Base-by-base conservation (phyloP, 1,140 invertebrate genomes). In the Apis mellifera region DNA sequence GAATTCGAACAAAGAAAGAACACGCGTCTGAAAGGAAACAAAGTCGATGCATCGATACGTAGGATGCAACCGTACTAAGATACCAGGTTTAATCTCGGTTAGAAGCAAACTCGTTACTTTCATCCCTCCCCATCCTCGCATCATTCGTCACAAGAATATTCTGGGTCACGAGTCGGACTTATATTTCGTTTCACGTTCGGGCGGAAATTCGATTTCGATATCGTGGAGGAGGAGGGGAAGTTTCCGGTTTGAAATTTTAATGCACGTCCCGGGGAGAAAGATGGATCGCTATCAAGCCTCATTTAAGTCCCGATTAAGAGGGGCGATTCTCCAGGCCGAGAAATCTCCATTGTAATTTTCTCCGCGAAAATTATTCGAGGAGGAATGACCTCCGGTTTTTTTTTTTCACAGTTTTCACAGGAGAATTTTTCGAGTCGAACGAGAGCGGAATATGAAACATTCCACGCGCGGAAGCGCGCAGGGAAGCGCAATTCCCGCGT, bases 221-320 rank as follows among this genome's bases (percentile, higher is more conserved):
- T 9, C 19, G 9, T 2, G 62, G 21, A 19, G 62, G n/a, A n/a
- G n/a, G n/a, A n/a, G n/a, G n/a, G 21, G 64, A 71, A 71, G 15
- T 71, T 71, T 55, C n/a, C 23, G 52, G 17, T 54, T n/a, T 55
- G 50, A 71, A 71, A 71, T 71, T 71, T 55, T 71, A 71, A 71
- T 71, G 52, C 26, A 23, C 17, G 19, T 9, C 15, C 4, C n/a
- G 50, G 7, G 54, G 54, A 1, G 54, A 26, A 54, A 23, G 68
- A 55, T 13, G 50, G 52, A 54, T 55, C 50, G 9, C 15, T 23
- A 5, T 21, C 64, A 17, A 66, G 32, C 32, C 62, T 32, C 62
- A 42, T 26, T 62, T 26, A 7, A 2, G 17, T 8, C 62, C 15
- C 15, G 62, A 32, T 65, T 65, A 65, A 42, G 17, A 65, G 21